Conservation (phyloP, 2,113 vertebrate species). For the Sinosuthora webbiana region DNA sequence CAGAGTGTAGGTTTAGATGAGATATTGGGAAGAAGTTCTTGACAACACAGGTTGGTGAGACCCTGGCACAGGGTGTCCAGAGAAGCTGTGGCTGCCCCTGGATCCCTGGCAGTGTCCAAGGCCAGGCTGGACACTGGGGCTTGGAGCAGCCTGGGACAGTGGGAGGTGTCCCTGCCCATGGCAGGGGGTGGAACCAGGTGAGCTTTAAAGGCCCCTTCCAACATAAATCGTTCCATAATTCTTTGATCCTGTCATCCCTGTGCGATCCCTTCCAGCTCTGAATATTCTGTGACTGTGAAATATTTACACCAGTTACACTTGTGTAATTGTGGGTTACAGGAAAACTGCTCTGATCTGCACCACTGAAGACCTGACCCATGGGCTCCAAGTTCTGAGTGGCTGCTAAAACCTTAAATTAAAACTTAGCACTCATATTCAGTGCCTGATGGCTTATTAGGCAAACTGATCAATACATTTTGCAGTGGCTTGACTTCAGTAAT, state of each 20-base stretch:
- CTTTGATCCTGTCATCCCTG: background rate
- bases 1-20: background rate
- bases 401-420: background rate
- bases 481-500: background rate
- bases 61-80: background rate
- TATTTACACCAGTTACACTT: background rate
- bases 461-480: background rate
- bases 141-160: background rate
- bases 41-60: background rate
- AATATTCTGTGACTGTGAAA: background rate
- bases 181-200: fast-evolving
- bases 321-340: background rate
- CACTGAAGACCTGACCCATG: background rate
- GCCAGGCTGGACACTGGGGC: background rate
- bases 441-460: background rate
- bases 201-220: background rate
- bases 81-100: background rate
- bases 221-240: background rate
- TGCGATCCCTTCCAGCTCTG: background rate
- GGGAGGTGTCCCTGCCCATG: background rate
- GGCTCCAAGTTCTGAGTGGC: background rate
- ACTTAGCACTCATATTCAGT: background rate
- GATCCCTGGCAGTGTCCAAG: background rate
- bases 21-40: background rate
- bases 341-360: background rate